Evolutionary conservation across 2,113 vertebrate genomes (phyloP).

Genomic region (Onychostruthus taczanowskii): DNA sequence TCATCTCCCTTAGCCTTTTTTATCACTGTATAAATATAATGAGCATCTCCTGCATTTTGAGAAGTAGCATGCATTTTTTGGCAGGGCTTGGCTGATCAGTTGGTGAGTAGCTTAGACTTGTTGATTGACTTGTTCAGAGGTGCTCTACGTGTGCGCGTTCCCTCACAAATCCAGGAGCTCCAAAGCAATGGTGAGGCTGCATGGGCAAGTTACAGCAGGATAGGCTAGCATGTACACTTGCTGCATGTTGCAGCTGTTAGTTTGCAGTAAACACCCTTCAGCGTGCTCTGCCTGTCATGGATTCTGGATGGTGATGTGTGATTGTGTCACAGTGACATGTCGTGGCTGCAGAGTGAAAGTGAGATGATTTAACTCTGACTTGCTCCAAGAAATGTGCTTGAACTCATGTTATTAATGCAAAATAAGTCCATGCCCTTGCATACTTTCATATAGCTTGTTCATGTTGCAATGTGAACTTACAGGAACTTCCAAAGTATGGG

Average conservation of each 20-base stretch:
- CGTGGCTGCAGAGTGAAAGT: background rate
- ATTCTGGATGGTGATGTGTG: background rate
- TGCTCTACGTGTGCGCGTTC: background rate
- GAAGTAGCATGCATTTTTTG: background rate
- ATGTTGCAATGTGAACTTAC: accelerated
- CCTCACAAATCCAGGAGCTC: background rate
- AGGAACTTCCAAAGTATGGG: background rate
- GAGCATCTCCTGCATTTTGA: background rate
- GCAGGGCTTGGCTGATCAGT: background rate
- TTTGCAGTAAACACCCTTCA: background rate
- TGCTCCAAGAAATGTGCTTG: background rate
- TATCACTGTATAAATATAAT: accelerated
- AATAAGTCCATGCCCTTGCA: background rate
- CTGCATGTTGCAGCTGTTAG: background rate
- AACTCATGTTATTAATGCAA: background rate
- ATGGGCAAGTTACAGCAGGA: background rate
- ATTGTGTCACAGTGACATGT: accelerated
- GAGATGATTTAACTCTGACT: background rate
- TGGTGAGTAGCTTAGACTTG: background rate
- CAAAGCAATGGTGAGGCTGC: background rate
- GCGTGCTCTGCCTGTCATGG: accelerated
- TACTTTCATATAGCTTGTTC: background rate
- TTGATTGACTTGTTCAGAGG: background rate
- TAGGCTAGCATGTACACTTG: background rate
- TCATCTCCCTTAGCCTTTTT: accelerated